Base-by-base conservation (phyloP, 2,888 invertebrate genomes). In the Margaritifera margaritifera region DNA sequence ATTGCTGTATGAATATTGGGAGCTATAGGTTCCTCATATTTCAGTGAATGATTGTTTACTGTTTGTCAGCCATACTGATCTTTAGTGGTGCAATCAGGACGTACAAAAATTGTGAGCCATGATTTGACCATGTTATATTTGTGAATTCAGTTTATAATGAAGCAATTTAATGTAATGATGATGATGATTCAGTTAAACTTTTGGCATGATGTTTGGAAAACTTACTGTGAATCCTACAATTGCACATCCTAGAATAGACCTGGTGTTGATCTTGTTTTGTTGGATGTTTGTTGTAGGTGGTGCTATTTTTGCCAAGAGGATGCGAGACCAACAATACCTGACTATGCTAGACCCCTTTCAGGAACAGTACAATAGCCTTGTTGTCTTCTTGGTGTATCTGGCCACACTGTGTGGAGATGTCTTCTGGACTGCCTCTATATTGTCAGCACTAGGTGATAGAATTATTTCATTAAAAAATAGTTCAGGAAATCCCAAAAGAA, bases 311-410 rank as follows among this genome's bases (percentile, higher is more conserved):
- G 88, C 88, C 19, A 76, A 77, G 27, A 80, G 73, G 51, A 88
- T 88, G 88, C 71, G 88, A 69, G 83, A 84, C 11, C 72, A 73
- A 58, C 67, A 78, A 58, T 87, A 88, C 72, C 60, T 87, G 64
- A 88, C 88, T 6, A 84, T 88, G 86, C 68, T 88, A 53, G 88
- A 88, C 63, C 88, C 88, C 0, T 78, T 87, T 25, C 82, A 87
- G 65, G 80, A 82, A 59, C 72, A 74, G 25, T 87, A 80, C 74
- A 87, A 87, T 0, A 69, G 71, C 31, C 50, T 79, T 18, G 71
- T 84, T 20, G 82, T 83, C 15, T 58, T 85, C 0, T 64, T 85
- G 11, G 78, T 88, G 3, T 86, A 86, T 66, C 11, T 84, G 42
- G 84, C 86, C 6, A 80, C 85, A 52, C 68, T 88, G 42, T 85